A percentile compares a stretch with the other conserved stretches of the same genome.
Evolutionary conservation across 1,140 invertebrate species (phyloP).

Genomic region (Formica exsecta): DNA sequence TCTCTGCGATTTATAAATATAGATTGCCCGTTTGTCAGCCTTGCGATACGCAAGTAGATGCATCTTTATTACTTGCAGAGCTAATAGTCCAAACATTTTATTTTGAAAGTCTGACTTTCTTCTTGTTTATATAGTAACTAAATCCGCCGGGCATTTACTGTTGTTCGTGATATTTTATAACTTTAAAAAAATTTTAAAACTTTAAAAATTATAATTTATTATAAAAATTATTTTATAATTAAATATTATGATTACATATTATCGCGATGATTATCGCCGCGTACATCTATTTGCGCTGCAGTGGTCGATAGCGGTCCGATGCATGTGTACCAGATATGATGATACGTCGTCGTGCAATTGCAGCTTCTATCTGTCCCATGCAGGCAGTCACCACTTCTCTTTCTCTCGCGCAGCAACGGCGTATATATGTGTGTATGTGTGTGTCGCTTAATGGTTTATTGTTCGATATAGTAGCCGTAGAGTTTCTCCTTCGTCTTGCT

Average conservation of each 20-base stretch:
- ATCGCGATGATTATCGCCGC: constrained; percentile 22
- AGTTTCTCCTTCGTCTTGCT: neutral
- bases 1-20: neutral
- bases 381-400: constrained; percentile 41
- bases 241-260: too few relatives aligned
- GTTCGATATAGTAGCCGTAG: neutral
- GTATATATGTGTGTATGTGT: too few relatives aligned
- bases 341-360: constrained; percentile 41
- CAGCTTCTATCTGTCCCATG: constrained; percentile 51
- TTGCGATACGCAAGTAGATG: neutral
- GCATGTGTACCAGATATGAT: constrained; percentile 63
- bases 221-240: too few relatives aligned
- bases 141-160: neutral
- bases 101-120: neutral
- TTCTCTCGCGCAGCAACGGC: neutral
- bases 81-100: neutral
- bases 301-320: constrained; percentile 27
- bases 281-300: neutral
- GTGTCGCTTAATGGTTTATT: constrained; percentile 32
- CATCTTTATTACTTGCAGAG: neutral
- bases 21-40: neutral
- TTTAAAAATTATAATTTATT: too few relatives aligned
- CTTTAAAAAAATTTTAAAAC: neutral
- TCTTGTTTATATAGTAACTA: neutral
- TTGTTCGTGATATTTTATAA: neutral